These are phyloP conservation scores for Drosophila ambigua DNA, from an alignment of 1,140 invertebrate species.

Conservation along the genomic window DNA sequence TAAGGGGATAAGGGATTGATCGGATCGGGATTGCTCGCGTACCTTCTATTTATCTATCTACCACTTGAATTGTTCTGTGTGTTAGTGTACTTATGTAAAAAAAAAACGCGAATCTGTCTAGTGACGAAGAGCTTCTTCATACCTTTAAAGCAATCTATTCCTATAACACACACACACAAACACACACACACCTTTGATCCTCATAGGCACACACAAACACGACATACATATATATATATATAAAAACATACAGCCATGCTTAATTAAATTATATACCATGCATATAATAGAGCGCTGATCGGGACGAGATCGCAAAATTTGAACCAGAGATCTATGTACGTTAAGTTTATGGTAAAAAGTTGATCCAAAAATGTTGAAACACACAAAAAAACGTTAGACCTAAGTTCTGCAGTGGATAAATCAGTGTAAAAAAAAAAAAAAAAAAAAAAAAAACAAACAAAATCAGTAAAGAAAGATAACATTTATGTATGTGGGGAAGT, in stretches of 20 bases:
- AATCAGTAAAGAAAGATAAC: conserved; percentile 10
- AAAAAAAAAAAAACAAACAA: conserved; percentile 44
- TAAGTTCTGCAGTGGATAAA: conserved; percentile 60
- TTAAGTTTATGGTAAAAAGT: conserved; percentile 77
- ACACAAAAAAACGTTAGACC: conserved; percentile 57
- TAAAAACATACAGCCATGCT: conserved; percentile 39
- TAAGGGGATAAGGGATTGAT: not conserved
- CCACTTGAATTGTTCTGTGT: conserved; percentile 61
- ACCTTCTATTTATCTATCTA: conserved; percentile 41
- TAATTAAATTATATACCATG: conserved; percentile 72
- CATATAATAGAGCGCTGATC: conserved; percentile 57
- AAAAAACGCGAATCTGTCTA: conserved; percentile 44
- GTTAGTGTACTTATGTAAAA: conserved; percentile 80
- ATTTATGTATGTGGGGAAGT: conserved; percentile 68
- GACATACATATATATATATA: conserved; percentile 20
- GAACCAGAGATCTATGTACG: conserved; percentile 70
- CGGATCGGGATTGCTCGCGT: conserved; percentile 22
- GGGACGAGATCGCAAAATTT: conserved; percentile 37
- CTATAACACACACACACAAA: conserved; percentile 28
- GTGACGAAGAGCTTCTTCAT: conserved; percentile 35
- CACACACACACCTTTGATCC: conserved; percentile 26
- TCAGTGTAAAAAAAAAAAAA: conserved; percentile 59
- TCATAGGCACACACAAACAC: conserved; percentile 29
- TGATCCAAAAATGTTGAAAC: conserved; percentile 71
- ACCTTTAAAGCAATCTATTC: conserved; percentile 38